Evolutionary conservation across 2,797 vertebrate species (phyloP).

Genomic region (Erithacus rubecula): DNA sequence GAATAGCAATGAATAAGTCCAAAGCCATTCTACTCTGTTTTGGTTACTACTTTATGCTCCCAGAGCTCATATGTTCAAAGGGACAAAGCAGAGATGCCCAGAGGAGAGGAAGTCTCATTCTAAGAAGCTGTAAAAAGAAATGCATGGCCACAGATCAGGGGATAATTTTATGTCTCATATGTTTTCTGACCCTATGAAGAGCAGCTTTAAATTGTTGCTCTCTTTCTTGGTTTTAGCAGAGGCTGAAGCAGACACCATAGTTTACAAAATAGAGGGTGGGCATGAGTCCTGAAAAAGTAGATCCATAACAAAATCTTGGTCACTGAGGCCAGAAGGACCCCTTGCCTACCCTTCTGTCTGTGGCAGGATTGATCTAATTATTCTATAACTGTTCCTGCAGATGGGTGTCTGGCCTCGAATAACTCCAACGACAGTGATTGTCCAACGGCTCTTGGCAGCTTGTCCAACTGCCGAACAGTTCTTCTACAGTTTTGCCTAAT

Average conservation of each 20-base stretch:
- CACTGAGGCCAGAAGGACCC: conserved; percentile 48
- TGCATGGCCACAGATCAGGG: not conserved
- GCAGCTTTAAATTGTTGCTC: not conserved
- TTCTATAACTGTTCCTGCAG: conserved; percentile 70
- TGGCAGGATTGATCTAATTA: conserved; percentile 73
- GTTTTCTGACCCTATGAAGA: not conserved
- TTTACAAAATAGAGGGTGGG: not conserved
- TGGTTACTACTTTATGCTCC: conserved; percentile 23
- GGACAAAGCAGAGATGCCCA: conserved; percentile 12
- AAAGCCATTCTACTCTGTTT: conserved; percentile 38
- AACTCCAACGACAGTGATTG: conserved; percentile 43
- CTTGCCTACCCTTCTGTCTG: conserved; percentile 29
- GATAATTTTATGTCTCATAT: conserved; percentile 30
- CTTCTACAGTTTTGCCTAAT: conserved; percentile 64
- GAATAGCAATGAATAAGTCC: conserved; percentile 25
- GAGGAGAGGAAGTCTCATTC: conserved; percentile 43
- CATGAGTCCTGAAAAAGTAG: not conserved
- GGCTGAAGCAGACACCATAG: not conserved
- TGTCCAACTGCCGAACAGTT: conserved; percentile 46
- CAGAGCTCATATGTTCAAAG: conserved; percentile 42
- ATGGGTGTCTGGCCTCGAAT: conserved; percentile 54
- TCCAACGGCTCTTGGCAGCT: conserved; percentile 63
- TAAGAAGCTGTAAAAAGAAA: conserved; percentile 35
- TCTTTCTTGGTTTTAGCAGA: not conserved
- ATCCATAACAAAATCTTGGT: conserved; percentile 14